These are phyloP conservation scores for Cydia fagiglandana DNA, from an alignment of 1,140 invertebrate species.

Conservation along the genomic window DNA sequence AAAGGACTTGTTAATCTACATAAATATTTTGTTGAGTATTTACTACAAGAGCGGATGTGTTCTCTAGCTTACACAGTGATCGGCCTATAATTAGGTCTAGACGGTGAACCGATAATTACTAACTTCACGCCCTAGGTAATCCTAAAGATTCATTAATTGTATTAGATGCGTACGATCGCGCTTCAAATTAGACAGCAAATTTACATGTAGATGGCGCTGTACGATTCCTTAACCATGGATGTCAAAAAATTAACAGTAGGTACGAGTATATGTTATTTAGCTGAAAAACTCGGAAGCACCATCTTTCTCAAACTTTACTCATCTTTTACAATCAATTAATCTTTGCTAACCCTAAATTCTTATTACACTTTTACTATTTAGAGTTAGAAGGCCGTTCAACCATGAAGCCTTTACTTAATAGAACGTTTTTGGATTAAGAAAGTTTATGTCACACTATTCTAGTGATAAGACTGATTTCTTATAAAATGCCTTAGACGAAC, in stretches of 20 bases:
- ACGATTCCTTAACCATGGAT: too few relatives aligned
- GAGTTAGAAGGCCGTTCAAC: background rate
- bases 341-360: background rate
- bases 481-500: constrained; percentile 14
- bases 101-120: too few relatives aligned
- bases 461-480: constrained; percentile 19
- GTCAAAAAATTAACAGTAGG: too few relatives aligned
- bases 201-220: too few relatives aligned
- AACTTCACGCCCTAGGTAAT: too few relatives aligned
- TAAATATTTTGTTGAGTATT: background rate
- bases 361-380: background rate
- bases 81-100: background rate
- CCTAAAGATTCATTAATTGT: too few relatives aligned
- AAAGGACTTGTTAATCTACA: background rate
- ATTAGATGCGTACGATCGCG: too few relatives aligned
- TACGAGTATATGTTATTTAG: too few relatives aligned
- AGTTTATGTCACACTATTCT: constrained; percentile 13
- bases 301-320: too few relatives aligned
- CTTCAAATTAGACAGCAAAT: too few relatives aligned
- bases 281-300: too few relatives aligned
- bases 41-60: background rate
- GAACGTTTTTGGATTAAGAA: constrained; percentile 29
- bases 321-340: too few relatives aligned
- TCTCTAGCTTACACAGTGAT: background rate
- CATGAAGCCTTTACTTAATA: background rate